These are phyloP conservation scores for Calidris pygmaea DNA, from an alignment of 2,113 vertebrate species.

Conservation along the genomic window DNA sequence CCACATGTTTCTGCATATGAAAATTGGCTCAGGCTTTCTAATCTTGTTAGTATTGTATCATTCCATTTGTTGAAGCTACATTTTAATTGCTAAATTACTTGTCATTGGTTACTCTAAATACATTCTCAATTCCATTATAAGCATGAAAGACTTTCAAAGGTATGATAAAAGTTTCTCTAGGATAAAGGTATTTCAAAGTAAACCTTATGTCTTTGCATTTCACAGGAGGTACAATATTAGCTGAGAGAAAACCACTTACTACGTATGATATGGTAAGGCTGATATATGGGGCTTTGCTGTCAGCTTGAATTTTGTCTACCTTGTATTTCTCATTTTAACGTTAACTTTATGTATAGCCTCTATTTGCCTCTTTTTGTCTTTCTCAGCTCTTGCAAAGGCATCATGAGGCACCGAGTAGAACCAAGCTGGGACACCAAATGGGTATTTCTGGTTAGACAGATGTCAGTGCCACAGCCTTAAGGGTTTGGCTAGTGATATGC, in stretches of 20 bases:
- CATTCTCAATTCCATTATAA: conserved; percentile 12
- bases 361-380: background rate
- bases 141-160: conserved; percentile 30
- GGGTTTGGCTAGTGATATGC: background rate
- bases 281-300: background rate
- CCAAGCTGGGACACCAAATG: background rate
- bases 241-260: background rate
- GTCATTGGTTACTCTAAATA: conserved; percentile 29
- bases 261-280: background rate
- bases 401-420: background rate
- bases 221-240: background rate
- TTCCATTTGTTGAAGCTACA: conserved; percentile 34
- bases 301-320: background rate
- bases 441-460: background rate
- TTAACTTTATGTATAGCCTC: background rate
- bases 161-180: conserved; percentile 11
- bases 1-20: conserved; percentile 53
- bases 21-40: conserved; percentile 45
- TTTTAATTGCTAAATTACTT: conserved; percentile 62
- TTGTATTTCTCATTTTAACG: background rate
- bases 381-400: background rate
- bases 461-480: background rate
- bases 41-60: conserved; percentile 48
- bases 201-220: background rate
- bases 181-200: background rate